Evolutionary conservation across 2,888 invertebrate genomes (phyloP), one percentile per base, ranked within the genome.

Genomic region (Oxycera nigricornis): DNA sequence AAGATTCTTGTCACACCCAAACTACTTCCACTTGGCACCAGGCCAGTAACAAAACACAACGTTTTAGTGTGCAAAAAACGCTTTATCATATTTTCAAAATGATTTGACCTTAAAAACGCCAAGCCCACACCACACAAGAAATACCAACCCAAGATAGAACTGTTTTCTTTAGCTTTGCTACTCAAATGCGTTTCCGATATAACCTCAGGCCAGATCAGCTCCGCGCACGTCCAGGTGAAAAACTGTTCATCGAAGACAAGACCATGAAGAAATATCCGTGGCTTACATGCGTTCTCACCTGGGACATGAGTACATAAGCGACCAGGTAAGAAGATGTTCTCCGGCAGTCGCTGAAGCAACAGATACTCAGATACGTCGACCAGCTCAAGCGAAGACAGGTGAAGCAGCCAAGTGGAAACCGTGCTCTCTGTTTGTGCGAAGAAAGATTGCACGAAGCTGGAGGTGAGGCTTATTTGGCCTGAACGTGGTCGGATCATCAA

Each of bases 81-180:
- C 41, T 65, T 41, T 14, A 39, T 24, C 41, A 9, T 7, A 35
- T 17, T 24, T 24, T 22, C 30, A 22, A 6, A 22, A 65, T 20
- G 65, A 39, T 22, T 65, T 65, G 39, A 41, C 39, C 65, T 41
- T 65, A 41, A 65, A 65, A 65, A 65, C 65, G 41, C 65, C 30
- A 30, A 65, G 65, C 65, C 65, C 65, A 65, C 65, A 65, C 65
- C 41, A 9, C 9, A 17, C n/a, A 41, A 65, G 59, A 65, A 55
- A 2, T 55, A 9, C 46, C 17, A 39, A 41, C 30, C 41, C 14
- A 14, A 6, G 24, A 28, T 6, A 61, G 24, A 65, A 65, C 65
- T 41, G 41, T 24, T 62, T 62, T 62, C 35, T 35, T 62, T 17
- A 62, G 1, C 28, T 17, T 14, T 41, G 41, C 22, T 65, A 65